phyloP scores from a whole-genome alignment of 2,888 invertebrate species.

The Lottia scabra region DNA sequence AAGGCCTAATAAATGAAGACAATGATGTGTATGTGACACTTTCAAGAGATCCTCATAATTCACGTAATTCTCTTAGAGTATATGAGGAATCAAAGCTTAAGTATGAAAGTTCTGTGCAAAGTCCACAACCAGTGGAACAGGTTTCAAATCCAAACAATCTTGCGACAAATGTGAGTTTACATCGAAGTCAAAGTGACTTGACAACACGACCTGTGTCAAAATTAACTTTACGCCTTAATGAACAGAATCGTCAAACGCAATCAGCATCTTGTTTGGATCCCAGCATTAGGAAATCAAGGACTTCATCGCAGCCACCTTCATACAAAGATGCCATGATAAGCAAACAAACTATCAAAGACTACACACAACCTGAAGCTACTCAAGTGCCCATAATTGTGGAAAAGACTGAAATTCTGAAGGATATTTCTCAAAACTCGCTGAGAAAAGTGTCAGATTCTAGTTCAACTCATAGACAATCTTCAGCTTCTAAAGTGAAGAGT shows the following conservation, averaged over 20 bases:
- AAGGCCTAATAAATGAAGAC: slow-evolving; percentile 22
- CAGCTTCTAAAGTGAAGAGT: not conserved
- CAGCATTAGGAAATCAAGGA: not conserved
- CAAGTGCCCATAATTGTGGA: not conserved
- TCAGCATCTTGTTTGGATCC: not conserved
- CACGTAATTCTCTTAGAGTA: slow-evolving; percentile 41
- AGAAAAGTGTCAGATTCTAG: not conserved
- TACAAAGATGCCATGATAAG: not conserved
- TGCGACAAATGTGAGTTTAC: slow-evolving; percentile 20
- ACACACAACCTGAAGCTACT: slow-evolving; percentile 3
- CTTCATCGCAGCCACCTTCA: not conserved
- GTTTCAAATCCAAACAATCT: too few relatives aligned
- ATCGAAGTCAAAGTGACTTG: slow-evolving; percentile 31
- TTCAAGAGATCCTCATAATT: slow-evolving; percentile 38
- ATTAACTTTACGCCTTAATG: slow-evolving; percentile 12
- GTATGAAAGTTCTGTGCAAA: slow-evolving; percentile 37
- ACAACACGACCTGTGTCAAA: slow-evolving; percentile 21
- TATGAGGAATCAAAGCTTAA: slow-evolving; percentile 58
- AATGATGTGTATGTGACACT: slow-evolving; percentile 29
- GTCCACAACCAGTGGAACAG: not conserved
- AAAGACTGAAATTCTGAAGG: not conserved
- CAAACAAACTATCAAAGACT: not conserved
- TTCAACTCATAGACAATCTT: slow-evolving; percentile 7
- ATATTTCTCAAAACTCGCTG: slow-evolving; percentile 6
- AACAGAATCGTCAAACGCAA: not conserved